These are phyloP conservation scores for Leptestheria dahalacensis DNA, from an alignment of 1,140 invertebrate genomes.

Conservation along the genomic window DNA sequence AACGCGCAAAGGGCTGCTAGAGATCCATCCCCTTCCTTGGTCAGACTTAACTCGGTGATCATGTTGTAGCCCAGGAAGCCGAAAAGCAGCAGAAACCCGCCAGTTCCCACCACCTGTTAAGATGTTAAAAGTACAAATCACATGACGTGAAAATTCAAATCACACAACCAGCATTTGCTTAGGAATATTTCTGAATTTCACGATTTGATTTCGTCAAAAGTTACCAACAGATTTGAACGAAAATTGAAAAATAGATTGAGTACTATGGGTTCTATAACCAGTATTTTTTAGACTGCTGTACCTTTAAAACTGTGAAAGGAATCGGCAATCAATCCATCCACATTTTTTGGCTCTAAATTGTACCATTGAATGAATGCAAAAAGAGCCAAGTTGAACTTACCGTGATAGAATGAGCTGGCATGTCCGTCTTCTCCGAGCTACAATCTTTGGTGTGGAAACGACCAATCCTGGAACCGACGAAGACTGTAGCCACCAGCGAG, in stretches of 20 bases:
- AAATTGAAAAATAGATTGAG: no score
- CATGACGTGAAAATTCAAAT: no score
- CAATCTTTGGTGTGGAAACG: slow-evolving; percentile 34
- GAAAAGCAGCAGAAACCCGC: slow-evolving; percentile 39
- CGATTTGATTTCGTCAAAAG: no score
- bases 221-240: no score
- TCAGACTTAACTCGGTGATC: slow-evolving; percentile 35
- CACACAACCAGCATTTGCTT: no score
- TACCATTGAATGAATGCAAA: no score
- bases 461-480: slow-evolving; percentile 35
- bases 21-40: slow-evolving; percentile 30
- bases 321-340: no score
- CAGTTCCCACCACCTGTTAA: slow-evolving; percentile 35
- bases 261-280: no score
- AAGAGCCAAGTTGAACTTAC: slow-evolving; percentile 26
- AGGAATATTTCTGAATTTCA: slow-evolving; percentile 5
- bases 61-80: slow-evolving; percentile 46
- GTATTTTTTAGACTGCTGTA: no score
- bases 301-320: no score
- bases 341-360: no score
- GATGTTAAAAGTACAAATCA: background rate
- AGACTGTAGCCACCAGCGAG: slow-evolving; percentile 34
- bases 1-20: slow-evolving; percentile 31
- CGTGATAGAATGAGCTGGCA: slow-evolving; percentile 36
- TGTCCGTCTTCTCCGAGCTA: slow-evolving; percentile 22